Base-by-base conservation (phyloP, 2,797 vertebrate genomes). In the Carapus acus region DNA sequence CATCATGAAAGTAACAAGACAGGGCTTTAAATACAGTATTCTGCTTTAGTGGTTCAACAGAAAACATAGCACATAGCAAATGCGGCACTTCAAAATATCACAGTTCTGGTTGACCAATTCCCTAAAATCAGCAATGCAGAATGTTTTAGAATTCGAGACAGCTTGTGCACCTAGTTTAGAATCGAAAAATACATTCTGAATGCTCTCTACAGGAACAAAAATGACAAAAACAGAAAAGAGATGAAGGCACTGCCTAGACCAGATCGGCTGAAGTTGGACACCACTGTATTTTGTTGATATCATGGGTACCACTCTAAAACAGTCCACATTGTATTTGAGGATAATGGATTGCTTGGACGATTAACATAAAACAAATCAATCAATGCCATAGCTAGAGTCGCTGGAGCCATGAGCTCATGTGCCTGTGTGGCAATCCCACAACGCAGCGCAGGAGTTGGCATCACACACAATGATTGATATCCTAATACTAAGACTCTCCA, bases 331-430 rank as follows among this genome's bases (percentile, higher is more conserved):
- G 52, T 46, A 57, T 47, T 60, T 62, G 69, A 56, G 61, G 49
- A 54, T 65, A 79, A 78, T 66, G 54, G 58, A 75, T 63, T 29
- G 43, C 34, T 54, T 49, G 36, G 27, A 21, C 20, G 29, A 77
- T 78, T 62, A 76, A 51, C 71, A 81, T 70, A 66, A n/a, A 79
- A 78, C 61, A 65, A 67, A 73, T 81, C 73, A 80, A 81, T 80
- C 69, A 77, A 7, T 19, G 1, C 49, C 70, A 55, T 23, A 53
- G 59, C 42, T 51, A 38, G 36, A 68, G 57, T 34, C 0, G 20
- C 19, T 8, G 24, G 31, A 48, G 43, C 44, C 21, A 37, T 15
- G 11, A 55, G 65, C 31, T 54, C 31, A n/a, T 53, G 52, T 54
- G 42, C 57, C 72, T 67, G 34, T 37, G 7, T 39, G 3, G 36